phyloP scores from a whole-genome alignment of 2,888 invertebrate species.

The Himalopsyche kuldschensis region DNA sequence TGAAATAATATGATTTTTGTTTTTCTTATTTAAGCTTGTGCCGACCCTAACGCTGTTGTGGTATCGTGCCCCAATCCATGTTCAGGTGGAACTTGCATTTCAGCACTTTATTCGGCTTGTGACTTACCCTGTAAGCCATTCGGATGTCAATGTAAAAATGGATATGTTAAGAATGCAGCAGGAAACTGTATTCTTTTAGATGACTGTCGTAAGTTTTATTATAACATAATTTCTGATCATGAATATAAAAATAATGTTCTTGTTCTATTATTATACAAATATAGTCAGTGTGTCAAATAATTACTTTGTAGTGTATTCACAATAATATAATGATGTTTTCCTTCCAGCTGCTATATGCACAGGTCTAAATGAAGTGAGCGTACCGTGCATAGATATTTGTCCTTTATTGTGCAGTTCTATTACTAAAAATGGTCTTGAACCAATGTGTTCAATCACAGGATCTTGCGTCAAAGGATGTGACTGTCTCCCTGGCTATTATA shows the following conservation, averaged over 20 bases:
- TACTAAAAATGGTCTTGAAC: not conserved
- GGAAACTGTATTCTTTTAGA: conserved; percentile 7
- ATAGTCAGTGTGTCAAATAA: not conserved
- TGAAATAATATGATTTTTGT: not conserved
- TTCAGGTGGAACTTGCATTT: conserved; percentile 21
- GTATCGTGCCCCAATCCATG: conserved; percentile 25
- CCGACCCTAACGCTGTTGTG: conserved; percentile 24
- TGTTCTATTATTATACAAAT: not conserved
- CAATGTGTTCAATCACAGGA: not conserved
- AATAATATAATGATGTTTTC: not conserved
- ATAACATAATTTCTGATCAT: not conserved
- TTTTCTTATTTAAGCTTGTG: conserved; percentile 4
- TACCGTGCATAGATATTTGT: not conserved
- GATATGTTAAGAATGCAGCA: conserved; percentile 7
- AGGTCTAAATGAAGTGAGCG: not conserved
- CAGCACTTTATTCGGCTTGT: not conserved
- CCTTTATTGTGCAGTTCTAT: conserved; percentile 16
- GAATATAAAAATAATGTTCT: too few relatives aligned
- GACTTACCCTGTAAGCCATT: not conserved
- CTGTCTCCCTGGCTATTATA: conserved; percentile 13
- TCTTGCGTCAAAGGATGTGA: conserved; percentile 18
- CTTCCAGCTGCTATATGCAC: not conserved
- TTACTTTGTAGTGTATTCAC: not conserved
- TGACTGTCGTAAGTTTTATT: conserved; percentile 13
- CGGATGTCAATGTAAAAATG: conserved; percentile 21